These are phyloP conservation scores for Hydractinia symbiolongicarpus DNA, from an alignment of 30 jellyfish, hydroid and myxozoan genomes.

Conservation along the genomic window DNA sequence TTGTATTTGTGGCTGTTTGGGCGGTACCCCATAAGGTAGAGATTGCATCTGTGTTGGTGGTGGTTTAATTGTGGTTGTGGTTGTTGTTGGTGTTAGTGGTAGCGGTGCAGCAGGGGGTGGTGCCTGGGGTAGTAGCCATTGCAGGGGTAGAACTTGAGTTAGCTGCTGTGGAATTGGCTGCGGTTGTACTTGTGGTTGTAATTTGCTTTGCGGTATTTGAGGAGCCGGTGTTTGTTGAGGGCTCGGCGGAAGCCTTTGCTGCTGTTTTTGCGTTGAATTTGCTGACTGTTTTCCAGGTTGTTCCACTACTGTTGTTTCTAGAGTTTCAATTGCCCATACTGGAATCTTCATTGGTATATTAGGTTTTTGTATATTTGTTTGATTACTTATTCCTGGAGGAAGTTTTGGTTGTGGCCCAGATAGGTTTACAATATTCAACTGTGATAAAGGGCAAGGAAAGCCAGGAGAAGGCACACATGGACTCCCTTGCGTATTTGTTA, in stretches of 20 bases:
- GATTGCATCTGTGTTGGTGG: neutral
- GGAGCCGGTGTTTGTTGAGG: neutral
- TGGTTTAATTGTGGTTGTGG: slow-evolving; percentile 3
- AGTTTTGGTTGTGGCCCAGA: neutral
- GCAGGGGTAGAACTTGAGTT: neutral
- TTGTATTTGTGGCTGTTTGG: no score
- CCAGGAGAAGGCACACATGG: slow-evolving; percentile 18
- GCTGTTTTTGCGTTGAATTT: slow-evolving; percentile 7
- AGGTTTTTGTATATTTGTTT: neutral
- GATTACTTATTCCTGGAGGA: neutral
- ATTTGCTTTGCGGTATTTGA: neutral
- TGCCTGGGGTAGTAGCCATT: neutral
- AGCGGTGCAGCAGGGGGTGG: neutral
- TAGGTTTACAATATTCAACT: neutral
- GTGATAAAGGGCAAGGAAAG: slow-evolving; percentile 8
- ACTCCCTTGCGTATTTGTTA: slow-evolving; percentile 9
- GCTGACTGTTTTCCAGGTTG: neutral
- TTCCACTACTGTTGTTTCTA: slow-evolving; percentile 8
- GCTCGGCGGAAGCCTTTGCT: neutral
- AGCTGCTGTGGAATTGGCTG: neutral
- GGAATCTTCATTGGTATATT: slow-evolving; percentile 12
- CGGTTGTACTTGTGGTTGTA: neutral
- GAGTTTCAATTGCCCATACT: slow-evolving; percentile 29
- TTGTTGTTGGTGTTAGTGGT: slow-evolving; percentile 6
- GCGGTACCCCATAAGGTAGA: no score